These are phyloP conservation scores for Beroe ovata DNA, from an alignment of 37 sponge, comb jelly and placozoan genomes.

Conservation along the genomic window DNA sequence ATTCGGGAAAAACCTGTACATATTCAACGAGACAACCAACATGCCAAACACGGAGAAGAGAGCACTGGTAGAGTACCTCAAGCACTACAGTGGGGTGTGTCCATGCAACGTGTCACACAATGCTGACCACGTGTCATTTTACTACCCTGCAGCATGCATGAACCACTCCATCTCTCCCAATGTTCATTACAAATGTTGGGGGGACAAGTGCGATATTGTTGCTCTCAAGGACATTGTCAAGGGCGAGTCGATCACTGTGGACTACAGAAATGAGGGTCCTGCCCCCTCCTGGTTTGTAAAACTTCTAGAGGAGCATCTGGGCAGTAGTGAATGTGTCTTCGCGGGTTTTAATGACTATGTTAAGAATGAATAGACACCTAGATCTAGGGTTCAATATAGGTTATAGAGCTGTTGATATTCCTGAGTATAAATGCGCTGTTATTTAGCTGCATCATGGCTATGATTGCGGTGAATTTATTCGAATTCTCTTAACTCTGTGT, in stretches of 20 bases:
- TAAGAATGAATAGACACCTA: not conserved
- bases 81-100: not conserved
- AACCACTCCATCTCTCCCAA: not conserved
- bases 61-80: not conserved
- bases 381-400: no score
- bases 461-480: no score
- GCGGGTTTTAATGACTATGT: not conserved
- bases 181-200: not conserved
- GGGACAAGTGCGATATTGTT: not conserved
- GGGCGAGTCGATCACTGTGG: not conserved
- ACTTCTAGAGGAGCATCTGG: not conserved
- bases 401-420: no score
- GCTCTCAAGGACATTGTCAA: not conserved
- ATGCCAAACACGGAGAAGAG: not conserved
- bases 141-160: not conserved
- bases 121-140: not conserved
- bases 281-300: not conserved
- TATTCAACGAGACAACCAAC: not conserved
- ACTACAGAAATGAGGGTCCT: not conserved
- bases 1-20: not conserved
- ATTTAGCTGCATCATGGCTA: no score
- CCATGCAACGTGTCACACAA: not conserved
- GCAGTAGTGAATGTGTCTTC: not conserved
- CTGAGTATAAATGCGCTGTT: no score
- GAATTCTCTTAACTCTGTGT: no score